Evolutionary conservation across 2,797 vertebrate genomes (phyloP), one percentile per base, ranked within the genome.

Genomic region (Sebastes minor): DNA sequence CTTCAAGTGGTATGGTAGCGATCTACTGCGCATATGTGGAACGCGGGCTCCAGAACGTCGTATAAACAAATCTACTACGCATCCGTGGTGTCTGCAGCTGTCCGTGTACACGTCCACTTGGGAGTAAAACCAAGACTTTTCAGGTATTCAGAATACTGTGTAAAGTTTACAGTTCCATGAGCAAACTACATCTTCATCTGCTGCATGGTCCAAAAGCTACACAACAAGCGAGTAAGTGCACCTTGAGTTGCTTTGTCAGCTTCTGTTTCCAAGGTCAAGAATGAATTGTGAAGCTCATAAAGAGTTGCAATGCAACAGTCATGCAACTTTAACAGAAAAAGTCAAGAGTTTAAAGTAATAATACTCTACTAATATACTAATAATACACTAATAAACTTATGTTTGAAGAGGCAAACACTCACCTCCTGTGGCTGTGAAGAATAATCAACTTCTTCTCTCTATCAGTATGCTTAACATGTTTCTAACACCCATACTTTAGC

Each of bases 31-130:
- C 38, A 42, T 16, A 0, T 46, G 42, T 46, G 42, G 16, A 46
- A 46, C 3, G 7, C 16, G 16, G 0, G 7, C 0, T 18, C 42
- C 42, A 46, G 42, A 46, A 18, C 42, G 1, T 18, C 0, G 42
- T 18, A 46, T 46, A 18, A 46, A 46, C 42, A 46, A 16, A 46
- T 18, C 42, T 46, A 46, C 42, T 46, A 46, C 42, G 16, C 8
- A 16, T 46, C 42, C 42, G 1, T 2, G 42, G 42, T 18, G 42
- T 46, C 42, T 18, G 16, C 42, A 46, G 42, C 6, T 46, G 1
- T 46, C 42, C 3, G 16, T 46, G 6, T 46, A 4, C 42, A 18
- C 42, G 16, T 46, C 42, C 42, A 8, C 42, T 46, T 46, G 0
- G 38, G 38, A 42, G 42, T 46, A 46, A 0, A 46, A 46, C 42